Conservation (phyloP, 2,888 invertebrate species). For the Muscina levida region DNA sequence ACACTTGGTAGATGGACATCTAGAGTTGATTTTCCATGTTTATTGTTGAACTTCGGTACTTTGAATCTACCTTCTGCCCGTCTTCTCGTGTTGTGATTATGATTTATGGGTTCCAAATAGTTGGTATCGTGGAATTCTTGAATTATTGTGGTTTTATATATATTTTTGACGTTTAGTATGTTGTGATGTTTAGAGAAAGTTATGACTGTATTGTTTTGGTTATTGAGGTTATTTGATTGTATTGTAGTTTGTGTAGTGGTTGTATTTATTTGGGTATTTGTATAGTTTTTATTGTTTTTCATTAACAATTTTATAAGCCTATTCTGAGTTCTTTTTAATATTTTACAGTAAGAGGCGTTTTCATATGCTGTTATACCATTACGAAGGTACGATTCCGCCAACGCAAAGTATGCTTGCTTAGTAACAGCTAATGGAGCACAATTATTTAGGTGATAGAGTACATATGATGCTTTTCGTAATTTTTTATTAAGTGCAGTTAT, state of each 20-base stretch:
- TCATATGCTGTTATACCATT: too few relatives aligned
- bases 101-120: background rate
- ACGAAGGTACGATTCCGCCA: too few relatives aligned
- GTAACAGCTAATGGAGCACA: too few relatives aligned
- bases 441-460: too few relatives aligned
- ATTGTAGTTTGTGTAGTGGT: background rate
- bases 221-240: background rate
- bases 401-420: too few relatives aligned
- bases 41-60: background rate
- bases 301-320: too few relatives aligned
- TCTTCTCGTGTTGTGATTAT: background rate
- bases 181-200: background rate
- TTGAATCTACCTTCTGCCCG: constrained; percentile 3
- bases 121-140: too few relatives aligned
- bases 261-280: background rate
- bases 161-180: background rate
- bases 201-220: background rate
- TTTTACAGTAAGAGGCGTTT: too few relatives aligned
- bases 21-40: background rate
- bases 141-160: background rate
- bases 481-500: too few relatives aligned
- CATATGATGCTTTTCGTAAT: too few relatives aligned
- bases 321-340: too few relatives aligned
- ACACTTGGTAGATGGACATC: background rate
- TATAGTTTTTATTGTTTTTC: too few relatives aligned